Evolutionary conservation across 92 coral and sea anemone genomes (phyloP).

Genomic region (Palythoa caribaeorum): DNA sequence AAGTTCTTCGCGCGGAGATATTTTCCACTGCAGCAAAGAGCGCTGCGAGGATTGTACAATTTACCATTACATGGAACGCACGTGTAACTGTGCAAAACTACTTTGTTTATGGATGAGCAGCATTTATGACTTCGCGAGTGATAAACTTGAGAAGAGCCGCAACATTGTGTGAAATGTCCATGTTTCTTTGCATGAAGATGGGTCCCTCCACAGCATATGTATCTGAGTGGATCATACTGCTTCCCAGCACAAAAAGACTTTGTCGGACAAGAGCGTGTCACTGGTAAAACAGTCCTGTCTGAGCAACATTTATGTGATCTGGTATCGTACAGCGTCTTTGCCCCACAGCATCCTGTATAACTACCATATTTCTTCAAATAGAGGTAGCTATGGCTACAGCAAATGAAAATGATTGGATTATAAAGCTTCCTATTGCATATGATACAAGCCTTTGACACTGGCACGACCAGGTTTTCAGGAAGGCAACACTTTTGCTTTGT

Average conservation of each 20-base stretch:
- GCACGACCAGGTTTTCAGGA: slow-evolving; percentile 21
- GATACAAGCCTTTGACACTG: background rate
- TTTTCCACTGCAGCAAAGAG: slow-evolving; percentile 40
- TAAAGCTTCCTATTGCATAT: slow-evolving; percentile 19
- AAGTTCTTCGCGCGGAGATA: background rate
- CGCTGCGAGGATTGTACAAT: slow-evolving; percentile 14
- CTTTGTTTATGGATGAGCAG: background rate
- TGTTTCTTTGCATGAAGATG: slow-evolving; percentile 2
- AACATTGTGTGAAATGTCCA: slow-evolving; percentile 32
- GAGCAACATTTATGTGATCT: slow-evolving; percentile 19
- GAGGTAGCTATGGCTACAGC: slow-evolving; percentile 21
- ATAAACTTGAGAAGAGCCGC: slow-evolving; percentile 7
- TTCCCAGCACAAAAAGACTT: slow-evolving; percentile 19
- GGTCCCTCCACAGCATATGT: slow-evolving; percentile 36
- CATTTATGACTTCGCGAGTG: slow-evolving; percentile 23
- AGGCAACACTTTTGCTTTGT: slow-evolving; percentile 21
- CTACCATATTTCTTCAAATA: slow-evolving; percentile 18
- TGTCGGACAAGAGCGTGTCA: slow-evolving; percentile 7
- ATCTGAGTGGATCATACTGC: slow-evolving; percentile 11
- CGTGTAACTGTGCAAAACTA: slow-evolving; percentile 17
- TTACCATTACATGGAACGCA: slow-evolving; percentile 22
- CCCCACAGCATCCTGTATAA: slow-evolving; percentile 21
- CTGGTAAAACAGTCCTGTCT: slow-evolving; percentile 23
- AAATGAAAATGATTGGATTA: slow-evolving; percentile 19
- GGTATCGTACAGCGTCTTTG: slow-evolving; percentile 5